A percentile compares a stretch with the other conserved stretches of the same genome.
Evolutionary conservation across 2,797 vertebrate genomes (phyloP).

Genomic region (Pangasius macronema): DNA sequence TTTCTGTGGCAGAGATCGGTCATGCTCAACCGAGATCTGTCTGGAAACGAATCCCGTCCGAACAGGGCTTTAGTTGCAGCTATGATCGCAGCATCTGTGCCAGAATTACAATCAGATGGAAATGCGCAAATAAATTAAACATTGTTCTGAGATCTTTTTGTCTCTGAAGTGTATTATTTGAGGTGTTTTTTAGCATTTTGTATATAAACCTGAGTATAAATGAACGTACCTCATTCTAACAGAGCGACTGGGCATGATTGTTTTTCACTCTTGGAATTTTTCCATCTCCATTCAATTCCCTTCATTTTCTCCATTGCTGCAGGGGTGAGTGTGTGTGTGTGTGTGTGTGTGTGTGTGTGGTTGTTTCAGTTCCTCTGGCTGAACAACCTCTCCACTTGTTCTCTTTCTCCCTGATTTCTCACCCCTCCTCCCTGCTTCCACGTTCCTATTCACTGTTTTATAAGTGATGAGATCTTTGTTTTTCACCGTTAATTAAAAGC

Average conservation of each 20-base stretch:
- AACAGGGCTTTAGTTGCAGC: background rate
- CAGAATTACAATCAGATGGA: background rate
- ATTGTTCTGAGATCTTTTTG: background rate
- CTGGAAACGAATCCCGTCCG: background rate
- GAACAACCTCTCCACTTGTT: slow-evolving; percentile 23
- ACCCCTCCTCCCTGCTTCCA: background rate
- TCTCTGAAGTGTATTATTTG: background rate
- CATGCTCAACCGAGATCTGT: background rate
- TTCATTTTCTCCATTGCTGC: slow-evolving; percentile 10
- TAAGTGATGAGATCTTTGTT: slow-evolving; percentile 46
- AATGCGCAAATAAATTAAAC: background rate
- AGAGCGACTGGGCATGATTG: slow-evolving; percentile 2
- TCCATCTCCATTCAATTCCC: slow-evolving; percentile 56
- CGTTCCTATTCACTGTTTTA: slow-evolving; percentile 23
- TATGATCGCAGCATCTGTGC: background rate
- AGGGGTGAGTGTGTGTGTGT: slow-evolving; percentile 17
- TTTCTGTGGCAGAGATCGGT: background rate
- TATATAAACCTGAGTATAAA: background rate
- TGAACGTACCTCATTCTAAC: no score
- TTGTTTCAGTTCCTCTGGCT: slow-evolving; percentile 22
- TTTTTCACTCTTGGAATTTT: slow-evolving; percentile 50
- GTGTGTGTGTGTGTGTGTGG: background rate
- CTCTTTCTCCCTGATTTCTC: background rate
- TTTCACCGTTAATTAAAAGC: slow-evolving; percentile 61
- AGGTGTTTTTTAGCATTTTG: background rate